Evolutionary conservation across 2,113 vertebrate species (phyloP), one percentile per base, ranked within the genome.

Genomic region (Aptenodytes forsteri): DNA sequence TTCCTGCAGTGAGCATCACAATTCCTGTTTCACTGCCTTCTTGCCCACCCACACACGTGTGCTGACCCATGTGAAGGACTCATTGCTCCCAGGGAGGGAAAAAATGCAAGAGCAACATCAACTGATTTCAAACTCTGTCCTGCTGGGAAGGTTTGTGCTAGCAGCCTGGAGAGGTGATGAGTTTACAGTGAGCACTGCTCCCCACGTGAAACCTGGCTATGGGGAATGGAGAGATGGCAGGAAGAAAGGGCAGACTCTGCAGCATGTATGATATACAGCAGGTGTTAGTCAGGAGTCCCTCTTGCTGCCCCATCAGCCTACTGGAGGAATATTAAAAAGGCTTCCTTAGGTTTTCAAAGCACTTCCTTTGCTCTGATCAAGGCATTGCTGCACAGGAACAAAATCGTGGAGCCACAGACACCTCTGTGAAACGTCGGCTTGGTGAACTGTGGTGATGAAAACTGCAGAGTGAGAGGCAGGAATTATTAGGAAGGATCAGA

Each of bases 1-100:
- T 89, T 75, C 42, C 72, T n/a, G 7, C 3, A 3, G 32, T 1
- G 8, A 87, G 25, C 50, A 25, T 11, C 16, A 1, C 32, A 64
- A 3, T 52, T 32, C 32, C 52, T 6, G 3, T 55, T 88, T 46
- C 3, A 2, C 15, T 84, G 50, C 17, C 44, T 69, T 29, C 32
- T 27, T 32, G 14, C 47, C 62, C 22, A 44, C 4, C 30, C 27
- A 19, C 34, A 18, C 9, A 11, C 0, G 0, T 32, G 27, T 0
- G 0, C 23, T 85, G 86, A 62, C 58, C 73, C 6, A 1, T 8
- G 32, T 27, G 42, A 36, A 65, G 44, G 15, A 11, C 30, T 49
- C 4, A 0, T 25, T 59, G 14, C 49, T 72, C 71, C 29, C 36
- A n/a, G 44, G 34, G 21, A 92, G 44, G 21, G 5, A 18, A 80